Base-by-base conservation (phyloP, 2,797 vertebrate genomes). In the Triplophysa yarkandensis region DNA sequence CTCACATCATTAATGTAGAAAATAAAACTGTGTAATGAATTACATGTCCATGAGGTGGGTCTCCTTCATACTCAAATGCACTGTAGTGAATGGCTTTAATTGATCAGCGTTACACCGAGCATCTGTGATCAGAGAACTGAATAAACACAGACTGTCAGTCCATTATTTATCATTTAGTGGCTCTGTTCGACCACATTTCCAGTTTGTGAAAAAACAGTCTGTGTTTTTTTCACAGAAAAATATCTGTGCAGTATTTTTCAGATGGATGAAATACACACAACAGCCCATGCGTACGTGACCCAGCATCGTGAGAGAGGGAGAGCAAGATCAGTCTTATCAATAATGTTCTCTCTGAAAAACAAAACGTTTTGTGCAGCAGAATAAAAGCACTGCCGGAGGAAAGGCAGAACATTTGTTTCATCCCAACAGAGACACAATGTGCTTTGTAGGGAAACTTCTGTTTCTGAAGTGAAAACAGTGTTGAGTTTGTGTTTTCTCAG, bases 21-120 rank as follows among this genome's bases (percentile, higher is more conserved):
- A 85, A 87, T 89, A 82, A 91, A 89, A 87, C 78, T 81, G 72
- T 86, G 87, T 88, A 88, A 90, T 92, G 89, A 90, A 91, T 88
- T 83, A 84, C 76, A 74, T 74, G 85, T 87, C 83, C 83, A 79
- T 80, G 85, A 50, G 34, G 71, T 67, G 85, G 83, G 81, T 88
- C 85, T 88, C 86, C 87, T 85, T 88, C 86, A 87, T 86, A 87
- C 85, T 85, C 82, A 86, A 76, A 81, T 74, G 85, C 87, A 85
- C 79, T 68, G 83, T 83, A 79, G 81, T 77, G 58, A 85, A 85
- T 86, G 85, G 70, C 60, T 77, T 85, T 90, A 90, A 91, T 87
- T 86, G 89, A 89, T 82, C 82, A 77, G 88, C 81, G 85, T 85
- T 83, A 84, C 77, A 82, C 83, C 81, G 86, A 83, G 87, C 85